These are phyloP conservation scores for Oryzias curvinotus DNA, from an alignment of 2,113 vertebrate genomes.

Conservation along the genomic window DNA sequence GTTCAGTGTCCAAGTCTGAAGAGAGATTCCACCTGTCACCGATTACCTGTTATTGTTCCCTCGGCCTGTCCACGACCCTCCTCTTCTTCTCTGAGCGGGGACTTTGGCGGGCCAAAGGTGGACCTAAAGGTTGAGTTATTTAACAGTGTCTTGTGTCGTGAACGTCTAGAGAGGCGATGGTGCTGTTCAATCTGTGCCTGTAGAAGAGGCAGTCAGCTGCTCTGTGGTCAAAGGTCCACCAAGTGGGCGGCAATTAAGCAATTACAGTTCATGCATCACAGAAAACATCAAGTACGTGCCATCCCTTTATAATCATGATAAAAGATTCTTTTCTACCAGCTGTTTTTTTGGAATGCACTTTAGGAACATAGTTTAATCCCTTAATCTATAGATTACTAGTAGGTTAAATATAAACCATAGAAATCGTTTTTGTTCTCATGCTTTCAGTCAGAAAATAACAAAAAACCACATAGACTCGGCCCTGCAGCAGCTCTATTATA, in stretches of 20 bases:
- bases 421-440: too few species aligned
- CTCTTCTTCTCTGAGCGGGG: slow-evolving; percentile 38
- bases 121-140: slow-evolving; percentile 94
- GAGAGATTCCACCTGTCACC: slow-evolving; percentile 50
- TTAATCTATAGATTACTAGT: too few species aligned
- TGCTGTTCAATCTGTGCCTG: background rate
- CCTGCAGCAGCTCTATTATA: too few species aligned
- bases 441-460: too few species aligned
- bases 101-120: slow-evolving; percentile 92
- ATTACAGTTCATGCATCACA: background rate
- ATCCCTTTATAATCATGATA: background rate
- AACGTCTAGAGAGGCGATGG: slow-evolving; percentile 11
- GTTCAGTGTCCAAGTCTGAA: slow-evolving; percentile 43
- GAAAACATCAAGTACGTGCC: background rate
- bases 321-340: background rate
- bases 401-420: too few species aligned
- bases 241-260: background rate
- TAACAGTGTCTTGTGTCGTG: slow-evolving; percentile 75
- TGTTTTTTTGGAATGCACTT: background rate
- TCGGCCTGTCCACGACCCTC: slow-evolving; percentile 23
- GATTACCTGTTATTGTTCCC: slow-evolving; percentile 53
- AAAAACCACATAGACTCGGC: too few species aligned
- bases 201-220: slow-evolving; percentile 4
- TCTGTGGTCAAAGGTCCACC: slow-evolving; percentile 19
- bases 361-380: too few species aligned